These are phyloP conservation scores for Rhynchopsitta pachyrhyncha DNA, from an alignment of 2,113 vertebrate species.

Conservation along the genomic window DNA sequence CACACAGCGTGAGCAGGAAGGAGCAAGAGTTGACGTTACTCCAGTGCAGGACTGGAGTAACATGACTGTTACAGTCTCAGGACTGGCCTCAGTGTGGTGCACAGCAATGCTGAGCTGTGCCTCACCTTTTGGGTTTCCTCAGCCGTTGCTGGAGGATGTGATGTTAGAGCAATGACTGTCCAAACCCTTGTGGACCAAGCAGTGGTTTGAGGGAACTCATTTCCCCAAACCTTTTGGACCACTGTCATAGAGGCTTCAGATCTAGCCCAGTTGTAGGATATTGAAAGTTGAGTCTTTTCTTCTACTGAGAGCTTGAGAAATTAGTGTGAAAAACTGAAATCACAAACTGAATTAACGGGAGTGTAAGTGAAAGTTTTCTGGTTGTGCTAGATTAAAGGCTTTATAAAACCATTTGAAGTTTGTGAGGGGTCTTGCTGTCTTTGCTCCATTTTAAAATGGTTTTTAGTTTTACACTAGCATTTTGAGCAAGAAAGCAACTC, in stretches of 20 bases:
- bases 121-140: no score
- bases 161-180: accelerated
- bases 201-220: neutral
- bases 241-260: neutral
- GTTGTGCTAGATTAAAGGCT: neutral
- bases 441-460: neutral
- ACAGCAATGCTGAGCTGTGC: accelerated
- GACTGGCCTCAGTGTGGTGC: neutral
- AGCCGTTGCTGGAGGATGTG: neutral
- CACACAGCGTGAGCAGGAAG: neutral
- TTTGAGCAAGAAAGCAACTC: neutral
- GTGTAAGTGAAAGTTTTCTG: neutral
- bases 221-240: neutral
- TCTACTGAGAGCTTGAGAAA: neutral
- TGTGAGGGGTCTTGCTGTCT: neutral
- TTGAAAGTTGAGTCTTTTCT: neutral
- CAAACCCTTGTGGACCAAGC: neutral
- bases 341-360: neutral
- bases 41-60: neutral
- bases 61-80: neutral
- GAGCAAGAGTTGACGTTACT: accelerated
- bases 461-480: neutral
- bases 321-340: neutral
- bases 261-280: accelerated
- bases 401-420: neutral